Evolutionary conservation across 2,113 vertebrate genomes (phyloP).

Genomic region (Brachionichthys hirsutus): DNA sequence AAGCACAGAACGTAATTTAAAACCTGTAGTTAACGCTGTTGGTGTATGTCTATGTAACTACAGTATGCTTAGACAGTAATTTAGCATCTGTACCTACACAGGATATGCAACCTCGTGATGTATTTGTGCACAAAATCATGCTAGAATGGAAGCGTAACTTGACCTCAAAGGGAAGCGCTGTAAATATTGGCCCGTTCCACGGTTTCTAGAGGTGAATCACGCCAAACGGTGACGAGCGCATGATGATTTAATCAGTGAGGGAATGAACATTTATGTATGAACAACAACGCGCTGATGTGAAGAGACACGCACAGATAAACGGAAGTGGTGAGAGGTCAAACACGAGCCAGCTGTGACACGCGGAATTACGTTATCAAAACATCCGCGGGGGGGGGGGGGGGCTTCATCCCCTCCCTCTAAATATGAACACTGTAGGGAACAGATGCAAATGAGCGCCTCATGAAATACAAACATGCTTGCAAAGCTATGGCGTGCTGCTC

Average conservation of each 20-base stretch:
- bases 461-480: slow-evolving; percentile 11
- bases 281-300: slow-evolving; percentile 39
- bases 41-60: not conserved
- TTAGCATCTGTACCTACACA: not conserved
- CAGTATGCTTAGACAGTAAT: not conserved
- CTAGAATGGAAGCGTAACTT: slow-evolving; percentile 36
- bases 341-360: slow-evolving; percentile 40
- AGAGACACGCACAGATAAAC: slow-evolving; percentile 21
- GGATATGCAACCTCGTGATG: not conserved
- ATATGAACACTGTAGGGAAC: slow-evolving; percentile 47
- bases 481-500: not conserved
- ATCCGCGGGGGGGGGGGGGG: too few species aligned
- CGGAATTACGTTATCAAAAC: slow-evolving; percentile 57
- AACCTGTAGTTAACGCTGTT: not conserved
- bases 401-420: slow-evolving; percentile 35
- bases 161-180: slow-evolving; percentile 22
- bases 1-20: not conserved
- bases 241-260: slow-evolving; percentile 30
- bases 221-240: slow-evolving; percentile 37
- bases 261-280: slow-evolving; percentile 15
- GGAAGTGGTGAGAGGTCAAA: slow-evolving; percentile 47
- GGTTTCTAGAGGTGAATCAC: slow-evolving; percentile 9
- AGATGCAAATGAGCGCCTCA: slow-evolving; percentile 14
- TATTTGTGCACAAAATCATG: slow-evolving; percentile 26
- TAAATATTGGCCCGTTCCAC: slow-evolving; percentile 33